A percentile compares a stretch with the other conserved stretches of the same genome.
These are phyloP conservation scores for Leptocoma aspasia DNA, from an alignment of 2,113 vertebrate genomes.

Conservation along the genomic window DNA sequence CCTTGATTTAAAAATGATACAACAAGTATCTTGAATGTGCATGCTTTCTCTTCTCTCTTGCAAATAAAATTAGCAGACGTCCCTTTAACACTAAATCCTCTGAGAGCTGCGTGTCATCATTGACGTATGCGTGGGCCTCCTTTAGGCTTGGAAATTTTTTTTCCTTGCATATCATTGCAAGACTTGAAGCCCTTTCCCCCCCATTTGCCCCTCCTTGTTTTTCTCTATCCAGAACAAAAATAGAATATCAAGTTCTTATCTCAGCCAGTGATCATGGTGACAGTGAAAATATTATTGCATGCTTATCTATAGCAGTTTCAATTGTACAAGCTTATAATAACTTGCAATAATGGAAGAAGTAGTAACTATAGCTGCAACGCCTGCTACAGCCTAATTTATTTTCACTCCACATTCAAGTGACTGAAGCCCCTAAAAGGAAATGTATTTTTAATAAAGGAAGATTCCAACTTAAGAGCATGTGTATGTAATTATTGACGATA, in stretches of 20 bases:
- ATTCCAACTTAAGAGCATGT: conserved; percentile 17
- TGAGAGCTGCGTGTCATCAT: conserved; percentile 44
- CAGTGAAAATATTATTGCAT: conserved; percentile 75
- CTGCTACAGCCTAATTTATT: conserved; percentile 36
- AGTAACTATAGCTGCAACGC: conserved; percentile 59
- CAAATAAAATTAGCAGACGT: conserved; percentile 77
- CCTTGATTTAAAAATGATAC: conserved; percentile 86
- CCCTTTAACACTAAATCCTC: conserved; percentile 51
- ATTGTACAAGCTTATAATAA: conserved; percentile 66
- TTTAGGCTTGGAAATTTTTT: conserved; percentile 13
- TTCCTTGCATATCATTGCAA: conserved; percentile 36
- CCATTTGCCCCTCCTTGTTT: conserved; percentile 50
- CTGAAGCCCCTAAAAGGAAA: conserved; percentile 55
- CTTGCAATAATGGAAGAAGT: conserved; percentile 67
- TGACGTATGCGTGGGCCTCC: conserved; percentile 38
- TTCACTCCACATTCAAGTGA: conserved; percentile 52
- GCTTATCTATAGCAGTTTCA: conserved; percentile 67
- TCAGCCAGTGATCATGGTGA: conserved; percentile 72
- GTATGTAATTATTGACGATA: conserved; percentile 35
- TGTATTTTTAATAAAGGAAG: conserved; percentile 41
- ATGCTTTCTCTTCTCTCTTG: conserved; percentile 64
- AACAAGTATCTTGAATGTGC: conserved; percentile 73
- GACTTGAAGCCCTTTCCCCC: conserved; percentile 30
- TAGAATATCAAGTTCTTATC: conserved; percentile 68
- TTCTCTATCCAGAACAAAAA: conserved; percentile 63